Evolutionary conservation across 2,113 vertebrate species (phyloP).

Genomic region (Carassius auratus): DNA sequence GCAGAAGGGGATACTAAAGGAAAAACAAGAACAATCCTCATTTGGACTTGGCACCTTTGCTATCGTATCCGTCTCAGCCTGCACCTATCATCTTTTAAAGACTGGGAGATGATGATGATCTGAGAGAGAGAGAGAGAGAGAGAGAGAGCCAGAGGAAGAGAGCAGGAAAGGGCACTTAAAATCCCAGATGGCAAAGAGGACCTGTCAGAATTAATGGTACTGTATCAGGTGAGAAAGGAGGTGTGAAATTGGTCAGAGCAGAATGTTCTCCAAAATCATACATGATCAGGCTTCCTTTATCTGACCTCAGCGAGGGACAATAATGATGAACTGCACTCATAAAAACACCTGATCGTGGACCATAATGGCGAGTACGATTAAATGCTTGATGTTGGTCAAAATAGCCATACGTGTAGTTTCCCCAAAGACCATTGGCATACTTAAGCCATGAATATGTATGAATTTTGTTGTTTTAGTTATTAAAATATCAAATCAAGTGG

Average conservation of each 20-base stretch:
- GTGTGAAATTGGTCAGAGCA: conserved; percentile 76
- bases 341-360: conserved; percentile 17
- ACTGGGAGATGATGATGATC: conserved; percentile 16
- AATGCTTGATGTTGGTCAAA: background rate
- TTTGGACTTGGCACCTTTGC: conserved; percentile 22
- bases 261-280: conserved; percentile 64
- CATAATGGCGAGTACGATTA: background rate
- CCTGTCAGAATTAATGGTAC: conserved; percentile 81
- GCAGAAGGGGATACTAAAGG: conserved; percentile 14
- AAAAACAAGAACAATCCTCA: background rate
- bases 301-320: conserved; percentile 28
- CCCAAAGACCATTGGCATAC: background rate
- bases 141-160: conserved; percentile 39
- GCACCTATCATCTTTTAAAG: conserved; percentile 20
- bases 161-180: conserved; percentile 68
- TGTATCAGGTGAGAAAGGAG: conserved; percentile 76
- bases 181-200: conserved; percentile 73
- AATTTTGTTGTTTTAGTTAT: background rate
- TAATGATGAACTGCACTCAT: conserved; percentile 25
- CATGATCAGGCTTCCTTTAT: conserved; percentile 33
- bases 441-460: background rate
- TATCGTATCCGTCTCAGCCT: conserved; percentile 6
- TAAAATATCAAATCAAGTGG: background rate
- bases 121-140: background rate
- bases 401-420: background rate